Percentiles rank a stretch among this genome's conserved stretches.
These are phyloP conservation scores for Heliconius sara DNA, from an alignment of 2,888 invertebrate species.

Conservation along the genomic window DNA sequence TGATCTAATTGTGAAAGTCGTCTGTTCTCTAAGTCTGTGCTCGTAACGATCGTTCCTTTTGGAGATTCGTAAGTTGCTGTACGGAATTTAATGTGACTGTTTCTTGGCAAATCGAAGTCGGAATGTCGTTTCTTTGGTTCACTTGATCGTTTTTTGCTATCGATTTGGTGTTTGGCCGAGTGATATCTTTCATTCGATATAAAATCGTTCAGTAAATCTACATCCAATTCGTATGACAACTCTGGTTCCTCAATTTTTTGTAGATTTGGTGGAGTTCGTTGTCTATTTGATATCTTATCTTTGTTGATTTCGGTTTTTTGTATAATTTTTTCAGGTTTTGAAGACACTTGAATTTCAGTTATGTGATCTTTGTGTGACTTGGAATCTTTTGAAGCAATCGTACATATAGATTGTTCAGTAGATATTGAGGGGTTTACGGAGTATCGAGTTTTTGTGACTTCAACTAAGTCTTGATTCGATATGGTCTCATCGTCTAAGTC, in stretches of 20 bases:
- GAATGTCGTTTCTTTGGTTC: conserved; percentile 81
- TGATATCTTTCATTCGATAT: conserved; percentile 77
- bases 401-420: conserved; percentile 66
- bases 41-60: conserved; percentile 81
- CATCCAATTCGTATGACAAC: conserved; percentile 74
- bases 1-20: conserved; percentile 84
- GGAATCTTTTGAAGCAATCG: conserved; percentile 56
- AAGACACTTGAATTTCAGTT: conserved; percentile 89
- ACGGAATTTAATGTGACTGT: conserved; percentile 85
- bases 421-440: conserved; percentile 76
- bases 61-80: conserved; percentile 86
- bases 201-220: conserved; percentile 78
- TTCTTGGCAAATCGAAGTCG: conserved; percentile 80
- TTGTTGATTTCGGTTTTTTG: conserved; percentile 60
- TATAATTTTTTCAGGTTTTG: conserved; percentile 71
- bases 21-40: conserved; percentile 82
- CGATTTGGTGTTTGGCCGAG: conserved; percentile 72
- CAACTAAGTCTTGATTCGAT: conserved; percentile 61
- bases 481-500: conserved; percentile 74
- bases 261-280: conserved; percentile 62
- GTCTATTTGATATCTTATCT: conserved; percentile 73
- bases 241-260: conserved; percentile 63
- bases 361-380: conserved; percentile 83
- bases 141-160: conserved; percentile 71
- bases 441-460: conserved; percentile 76